A percentile compares a stretch with the other conserved stretches of the same genome.
Conservation (phyloP, 2,797 vertebrate species). For the Coluber constrictor region DNA sequence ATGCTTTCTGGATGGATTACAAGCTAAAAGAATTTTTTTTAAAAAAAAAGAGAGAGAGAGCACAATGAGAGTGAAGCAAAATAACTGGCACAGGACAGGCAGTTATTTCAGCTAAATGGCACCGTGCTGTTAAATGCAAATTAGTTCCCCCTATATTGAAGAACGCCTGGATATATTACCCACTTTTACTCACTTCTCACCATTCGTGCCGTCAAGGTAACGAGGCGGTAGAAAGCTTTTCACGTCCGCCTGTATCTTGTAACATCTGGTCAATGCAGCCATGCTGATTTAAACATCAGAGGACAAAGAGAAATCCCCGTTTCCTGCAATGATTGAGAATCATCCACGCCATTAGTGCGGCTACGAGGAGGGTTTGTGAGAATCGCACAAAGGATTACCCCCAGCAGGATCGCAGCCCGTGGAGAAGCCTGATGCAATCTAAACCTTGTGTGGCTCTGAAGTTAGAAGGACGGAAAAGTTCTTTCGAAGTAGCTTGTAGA, state of each 20-base stretch:
- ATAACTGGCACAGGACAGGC: not conserved
- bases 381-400: not conserved
- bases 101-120: not conserved
- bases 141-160: not conserved
- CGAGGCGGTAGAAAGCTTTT: too few relatives aligned
- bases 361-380: not conserved
- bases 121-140: not conserved
- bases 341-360: not conserved
- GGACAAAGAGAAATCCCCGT: not conserved
- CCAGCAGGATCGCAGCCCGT: not conserved
- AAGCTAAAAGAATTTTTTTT: not conserved
- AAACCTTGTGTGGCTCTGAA: not conserved
- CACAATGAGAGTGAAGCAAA: constrained; percentile 38
- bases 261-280: not conserved
- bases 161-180: not conserved
- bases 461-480: not conserved
- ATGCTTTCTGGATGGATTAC: not conserved
- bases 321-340: not conserved
- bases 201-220: not conserved
- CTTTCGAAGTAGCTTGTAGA: not conserved
- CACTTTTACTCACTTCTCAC: not conserved
- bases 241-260: not conserved
- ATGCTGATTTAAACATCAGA: not conserved
- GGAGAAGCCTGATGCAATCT: not conserved
- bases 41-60: constrained; percentile 33